Conservation (phyloP, 2,888 invertebrate genomes). For the Pheosia gnoma region DNA sequence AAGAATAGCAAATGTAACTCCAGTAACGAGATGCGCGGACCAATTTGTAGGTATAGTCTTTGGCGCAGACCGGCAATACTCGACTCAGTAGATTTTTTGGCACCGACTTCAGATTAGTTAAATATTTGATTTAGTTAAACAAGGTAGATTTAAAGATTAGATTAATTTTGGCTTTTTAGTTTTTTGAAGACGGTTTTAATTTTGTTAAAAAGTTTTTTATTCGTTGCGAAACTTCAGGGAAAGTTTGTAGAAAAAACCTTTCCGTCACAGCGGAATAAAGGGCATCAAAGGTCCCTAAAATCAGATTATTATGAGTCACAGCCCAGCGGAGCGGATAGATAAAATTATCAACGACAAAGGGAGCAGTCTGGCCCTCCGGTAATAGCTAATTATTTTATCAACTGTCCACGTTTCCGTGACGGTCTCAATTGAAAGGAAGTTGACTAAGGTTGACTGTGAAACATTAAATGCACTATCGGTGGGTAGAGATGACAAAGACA, state of each 20-base stretch:
- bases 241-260: conserved; percentile 20
- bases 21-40: no score
- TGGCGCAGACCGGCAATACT: no score
- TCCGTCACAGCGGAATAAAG: conserved; percentile 41
- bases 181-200: no score
- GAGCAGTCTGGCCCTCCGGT: conserved; percentile 51
- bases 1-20: no score
- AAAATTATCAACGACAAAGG: conserved; percentile 75
- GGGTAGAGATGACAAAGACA: not conserved
- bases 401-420: conserved; percentile 52
- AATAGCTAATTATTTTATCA: conserved; percentile 65
- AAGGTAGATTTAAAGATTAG: no score
- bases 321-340: conserved; percentile 73
- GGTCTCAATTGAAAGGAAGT: conserved; percentile 39
- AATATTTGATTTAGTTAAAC: no score
- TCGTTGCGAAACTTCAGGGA: conserved; percentile 28
- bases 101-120: no score
- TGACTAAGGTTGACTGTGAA: conserved; percentile 22
- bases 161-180: no score
- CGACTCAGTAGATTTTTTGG: no score
- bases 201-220: no score
- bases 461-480: conserved; percentile 18
- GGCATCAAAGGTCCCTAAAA: conserved; percentile 44
- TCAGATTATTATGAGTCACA: conserved; percentile 71
- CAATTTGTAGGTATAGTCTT: no score